Conservation (phyloP, 2,888 invertebrate species). For the Agrochola litura region DNA sequence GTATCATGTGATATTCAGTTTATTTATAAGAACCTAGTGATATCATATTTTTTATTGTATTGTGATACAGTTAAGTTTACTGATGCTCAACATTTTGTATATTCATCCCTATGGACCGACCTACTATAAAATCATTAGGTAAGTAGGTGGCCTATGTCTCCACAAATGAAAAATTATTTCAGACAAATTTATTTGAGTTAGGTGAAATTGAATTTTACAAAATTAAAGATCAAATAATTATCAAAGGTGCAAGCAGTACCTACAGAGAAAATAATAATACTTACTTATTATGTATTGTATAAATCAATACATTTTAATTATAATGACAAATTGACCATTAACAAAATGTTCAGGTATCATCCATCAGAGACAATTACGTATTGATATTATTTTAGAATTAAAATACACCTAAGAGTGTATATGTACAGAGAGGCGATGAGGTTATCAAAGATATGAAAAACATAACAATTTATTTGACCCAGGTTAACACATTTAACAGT, state of each 20-base stretch:
- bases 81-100: constrained; percentile 53
- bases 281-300: not conserved
- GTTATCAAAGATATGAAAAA: too few relatives aligned
- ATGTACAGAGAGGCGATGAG: not conserved
- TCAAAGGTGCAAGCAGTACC: not conserved
- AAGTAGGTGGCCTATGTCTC: not conserved
- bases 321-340: not conserved
- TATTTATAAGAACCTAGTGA: constrained; percentile 30
- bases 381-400: constrained; percentile 38
- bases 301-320: not conserved
- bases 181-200: too few relatives aligned
- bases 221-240: not conserved
- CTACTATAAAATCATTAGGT: not conserved
- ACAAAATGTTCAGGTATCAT: not conserved
- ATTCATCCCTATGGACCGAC: not conserved
- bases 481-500: not conserved
- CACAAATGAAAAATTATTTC: not conserved
- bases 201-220: not conserved
- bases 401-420: not conserved
- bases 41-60: constrained; percentile 29
- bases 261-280: not conserved
- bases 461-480: too few relatives aligned
- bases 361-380: constrained; percentile 23
- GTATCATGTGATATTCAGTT: constrained; percentile 51
- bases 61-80: constrained; percentile 44